Conservation (phyloP, 2,888 invertebrate genomes). For the Agrotis clavis region DNA sequence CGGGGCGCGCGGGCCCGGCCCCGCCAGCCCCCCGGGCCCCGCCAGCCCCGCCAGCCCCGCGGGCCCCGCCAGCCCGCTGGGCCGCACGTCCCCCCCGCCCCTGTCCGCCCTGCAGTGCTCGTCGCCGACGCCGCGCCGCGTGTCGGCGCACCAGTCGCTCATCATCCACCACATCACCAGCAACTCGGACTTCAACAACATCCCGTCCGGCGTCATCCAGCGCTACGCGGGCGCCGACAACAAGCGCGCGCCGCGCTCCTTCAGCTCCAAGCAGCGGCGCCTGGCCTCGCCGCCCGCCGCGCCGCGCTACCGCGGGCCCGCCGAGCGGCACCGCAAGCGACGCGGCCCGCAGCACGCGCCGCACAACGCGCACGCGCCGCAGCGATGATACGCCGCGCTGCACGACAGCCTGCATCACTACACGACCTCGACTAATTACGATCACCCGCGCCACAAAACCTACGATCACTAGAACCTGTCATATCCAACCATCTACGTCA, state of each 20-base stretch:
- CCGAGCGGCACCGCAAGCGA: conserved; percentile 76
- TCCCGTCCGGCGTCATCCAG: conserved; percentile 86
- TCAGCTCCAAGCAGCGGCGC: conserved; percentile 77
- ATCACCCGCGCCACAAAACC: not conserved
- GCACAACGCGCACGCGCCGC: not conserved
- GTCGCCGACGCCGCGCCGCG: conserved; percentile 87
- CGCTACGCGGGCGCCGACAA: conserved; percentile 73
- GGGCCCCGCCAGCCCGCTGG: conserved; percentile 34
- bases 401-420: not conserved
- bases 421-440: not conserved
- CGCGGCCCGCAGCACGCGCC: conserved; percentile 71
- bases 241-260: conserved; percentile 69
- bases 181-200: conserved; percentile 89
- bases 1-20: conserved; percentile 2
- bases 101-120: conserved; percentile 89
- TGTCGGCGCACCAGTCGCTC: conserved; percentile 88
- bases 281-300: conserved; percentile 61
- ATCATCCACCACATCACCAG: conserved; percentile 89
- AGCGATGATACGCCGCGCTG: conserved; percentile 4
- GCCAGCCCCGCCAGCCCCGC: conserved; percentile 80
- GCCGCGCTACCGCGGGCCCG: conserved; percentile 41
- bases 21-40: conserved; percentile 83
- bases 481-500: not conserved
- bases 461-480: not conserved
- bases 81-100: conserved; percentile 82